Evolutionary conservation across 1,140 invertebrate species (phyloP).

Genomic region (Bicyclus anynana): DNA sequence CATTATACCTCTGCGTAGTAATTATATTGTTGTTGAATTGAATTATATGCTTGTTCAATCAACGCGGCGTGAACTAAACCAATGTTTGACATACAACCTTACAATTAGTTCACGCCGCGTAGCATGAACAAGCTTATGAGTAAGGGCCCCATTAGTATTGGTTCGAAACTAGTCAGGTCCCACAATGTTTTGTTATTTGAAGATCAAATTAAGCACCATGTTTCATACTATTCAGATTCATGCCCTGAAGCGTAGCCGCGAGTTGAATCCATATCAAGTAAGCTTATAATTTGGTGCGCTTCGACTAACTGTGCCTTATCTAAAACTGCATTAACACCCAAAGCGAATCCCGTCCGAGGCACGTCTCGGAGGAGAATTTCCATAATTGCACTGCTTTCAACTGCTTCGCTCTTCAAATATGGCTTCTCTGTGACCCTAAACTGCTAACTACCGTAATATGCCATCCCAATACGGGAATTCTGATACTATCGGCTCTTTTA

Average conservation of each 20-base stretch:
- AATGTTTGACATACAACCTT: too few species aligned
- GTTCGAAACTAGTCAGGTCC: too few species aligned
- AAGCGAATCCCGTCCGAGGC: neutral
- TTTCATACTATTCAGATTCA: too few species aligned
- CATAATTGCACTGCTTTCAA: slow-evolving; percentile 3
- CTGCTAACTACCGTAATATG: slow-evolving; percentile 10
- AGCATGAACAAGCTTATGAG: too few species aligned
- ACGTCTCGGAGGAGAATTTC: slow-evolving; percentile 2
- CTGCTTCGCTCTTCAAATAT: slow-evolving; percentile 4
- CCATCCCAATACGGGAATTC: slow-evolving; percentile 5
- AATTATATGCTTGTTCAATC: too few species aligned
- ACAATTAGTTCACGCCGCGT: too few species aligned
- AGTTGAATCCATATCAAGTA: neutral
- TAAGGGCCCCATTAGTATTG: too few species aligned
- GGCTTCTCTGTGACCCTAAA: slow-evolving; percentile 2
- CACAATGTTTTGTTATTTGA: too few species aligned
- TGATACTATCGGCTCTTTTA: neutral
- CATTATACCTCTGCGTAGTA: too few species aligned
- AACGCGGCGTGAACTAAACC: too few species aligned
- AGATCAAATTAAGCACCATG: too few species aligned
- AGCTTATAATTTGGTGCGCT: neutral
- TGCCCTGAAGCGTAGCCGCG: neutral
- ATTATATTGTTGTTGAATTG: too few species aligned
- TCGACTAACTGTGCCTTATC: neutral
- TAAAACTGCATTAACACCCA: slow-evolving; percentile 5